Base-by-base conservation (phyloP, 2,797 vertebrate genomes). In the Threskiornis aethiopicus region DNA sequence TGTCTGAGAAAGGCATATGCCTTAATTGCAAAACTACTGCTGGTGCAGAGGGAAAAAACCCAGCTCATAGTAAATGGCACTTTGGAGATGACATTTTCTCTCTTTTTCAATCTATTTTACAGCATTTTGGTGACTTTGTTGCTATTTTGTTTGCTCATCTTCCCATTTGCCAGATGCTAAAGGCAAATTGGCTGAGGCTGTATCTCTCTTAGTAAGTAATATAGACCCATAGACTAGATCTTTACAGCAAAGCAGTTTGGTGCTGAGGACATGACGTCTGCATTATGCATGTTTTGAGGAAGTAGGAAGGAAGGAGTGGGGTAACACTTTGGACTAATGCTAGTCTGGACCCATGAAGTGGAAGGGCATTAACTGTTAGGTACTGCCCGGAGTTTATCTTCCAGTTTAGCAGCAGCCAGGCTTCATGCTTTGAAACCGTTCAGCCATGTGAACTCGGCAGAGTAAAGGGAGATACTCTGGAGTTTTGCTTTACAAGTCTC, bases 151-250 rank as follows among this genome's bases (percentile, higher is more conserved):
- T 93, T 79, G 54, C 31, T 90, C 11, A 21, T 92, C 47, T 72
- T 84, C 69, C 79, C 73, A 84, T 96, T 64, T 96, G 70, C 87
- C 90, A 96, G 91, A 94, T 92, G 83, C 77, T 94, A 65, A 92
- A 84, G 73, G 62, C 83, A 95, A 78, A 89, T 92, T 82, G 66
- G 26, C 46, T 84, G 42, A 55, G 75, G 33, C 58, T 84, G 9
- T 52, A 7, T 86, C 37, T 94, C 46, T 76, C 17, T 89, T 78
- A 61, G 49, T 42, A 55, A 71, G 44, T 64, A 78, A 41, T 61
- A 51, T 2, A 11, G 4, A n/a, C 21, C 16, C 25, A 39, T 13
- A 76, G 57, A 65, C 16, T 42, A 49, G 46, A 82, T 42, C 42
- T 84, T 88, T 69, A 75, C 29, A 72, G 52, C n/a, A 93, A 75